phyloP scores from a whole-genome alignment of 1,140 invertebrate genomes.

The Sminthurinus signatus region DNA sequence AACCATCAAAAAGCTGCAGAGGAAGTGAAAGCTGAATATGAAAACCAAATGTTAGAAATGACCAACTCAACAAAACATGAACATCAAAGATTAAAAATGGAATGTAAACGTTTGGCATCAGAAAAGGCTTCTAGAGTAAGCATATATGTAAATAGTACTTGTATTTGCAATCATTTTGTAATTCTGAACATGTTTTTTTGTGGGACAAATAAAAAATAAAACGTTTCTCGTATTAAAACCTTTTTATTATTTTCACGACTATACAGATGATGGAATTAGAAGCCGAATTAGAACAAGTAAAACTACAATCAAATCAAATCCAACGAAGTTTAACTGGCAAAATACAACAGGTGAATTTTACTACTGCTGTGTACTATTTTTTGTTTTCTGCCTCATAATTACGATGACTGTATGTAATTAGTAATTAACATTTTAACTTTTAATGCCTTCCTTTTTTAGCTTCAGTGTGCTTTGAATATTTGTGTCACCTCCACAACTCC shows the following conservation, averaged over 20 bases:
- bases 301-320: slow-evolving; percentile 21
- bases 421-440: too few species aligned
- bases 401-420: too few species aligned
- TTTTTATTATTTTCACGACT: background rate
- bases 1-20: background rate
- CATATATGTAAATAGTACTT: background rate
- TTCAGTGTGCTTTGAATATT: slow-evolving; percentile 22
- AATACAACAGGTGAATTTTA: slow-evolving; percentile 33
- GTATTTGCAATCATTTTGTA: background rate
- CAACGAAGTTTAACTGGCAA: slow-evolving; percentile 13
- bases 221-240: background rate
- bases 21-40: background rate
- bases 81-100: background rate
- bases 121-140: background rate
- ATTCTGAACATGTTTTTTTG: background rate
- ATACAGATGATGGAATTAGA: slow-evolving; percentile 22
- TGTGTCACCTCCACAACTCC: background rate
- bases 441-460: too few species aligned
- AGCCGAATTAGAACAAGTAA: slow-evolving; percentile 18
- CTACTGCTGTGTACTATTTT: too few species aligned
- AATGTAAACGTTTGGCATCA: background rate
- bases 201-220: background rate
- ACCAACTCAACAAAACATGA: background rate
- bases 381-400: too few species aligned
- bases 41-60: background rate